Conservation (phyloP, 1,140 invertebrate species). For the Microvelia longipes region DNA sequence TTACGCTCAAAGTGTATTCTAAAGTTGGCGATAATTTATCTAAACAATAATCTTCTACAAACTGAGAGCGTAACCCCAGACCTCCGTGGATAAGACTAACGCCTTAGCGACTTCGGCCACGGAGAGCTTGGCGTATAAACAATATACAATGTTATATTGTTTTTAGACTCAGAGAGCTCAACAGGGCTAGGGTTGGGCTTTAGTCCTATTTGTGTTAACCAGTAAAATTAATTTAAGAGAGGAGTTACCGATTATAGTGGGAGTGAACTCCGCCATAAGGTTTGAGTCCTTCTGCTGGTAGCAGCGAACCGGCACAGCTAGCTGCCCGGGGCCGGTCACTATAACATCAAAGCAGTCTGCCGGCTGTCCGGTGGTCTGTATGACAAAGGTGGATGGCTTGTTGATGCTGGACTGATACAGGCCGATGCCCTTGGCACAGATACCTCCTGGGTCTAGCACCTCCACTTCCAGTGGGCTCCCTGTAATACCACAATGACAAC, state of each 20-base stretch:
- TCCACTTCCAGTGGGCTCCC: conserved; percentile 36
- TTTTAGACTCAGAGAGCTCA: too few relatives aligned
- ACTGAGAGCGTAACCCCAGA: too few relatives aligned
- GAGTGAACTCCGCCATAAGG: conserved; percentile 79
- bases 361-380: conserved; percentile 68
- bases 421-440: conserved; percentile 59
- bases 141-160: too few relatives aligned
- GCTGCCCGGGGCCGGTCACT: conserved; percentile 68
- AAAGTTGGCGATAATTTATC: too few relatives aligned
- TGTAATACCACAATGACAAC: conserved; percentile 21
- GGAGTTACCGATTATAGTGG: conserved; percentile 49
- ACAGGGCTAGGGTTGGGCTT: too few relatives aligned
- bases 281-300: conserved; percentile 91
- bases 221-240: not conserved
- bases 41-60: too few relatives aligned
- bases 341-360: conserved; percentile 83
- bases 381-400: conserved; percentile 68
- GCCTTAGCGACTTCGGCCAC: too few relatives aligned
- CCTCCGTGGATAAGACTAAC: too few relatives aligned
- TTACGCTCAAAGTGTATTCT: too few relatives aligned
- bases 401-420: conserved; percentile 56
- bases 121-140: too few relatives aligned
- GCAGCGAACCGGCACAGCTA: conserved; percentile 80
- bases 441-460: conserved; percentile 46
- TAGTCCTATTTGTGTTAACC: too few relatives aligned